Percentiles rank a stretch among this genome's conserved stretches.
Evolutionary conservation across 2,888 invertebrate genomes (phyloP).

Genomic region (Drosophila subsilvestris): DNA sequence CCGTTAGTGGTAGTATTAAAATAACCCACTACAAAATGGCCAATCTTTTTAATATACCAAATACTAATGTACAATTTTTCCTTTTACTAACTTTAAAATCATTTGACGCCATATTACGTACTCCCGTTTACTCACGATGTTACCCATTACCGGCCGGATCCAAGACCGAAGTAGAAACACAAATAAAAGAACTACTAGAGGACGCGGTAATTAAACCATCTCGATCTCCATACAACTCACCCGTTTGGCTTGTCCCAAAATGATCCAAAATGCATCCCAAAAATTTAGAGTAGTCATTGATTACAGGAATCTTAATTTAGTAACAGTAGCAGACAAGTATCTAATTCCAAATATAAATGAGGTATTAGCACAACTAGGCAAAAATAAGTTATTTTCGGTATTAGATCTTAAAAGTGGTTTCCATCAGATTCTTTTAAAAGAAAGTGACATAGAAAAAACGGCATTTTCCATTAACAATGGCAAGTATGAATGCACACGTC

Average conservation of each 20-base stretch:
- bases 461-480: not conserved
- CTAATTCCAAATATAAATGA: too few species aligned
- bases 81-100: constrained; percentile 3
- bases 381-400: not conserved
- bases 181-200: not conserved
- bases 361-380: not conserved
- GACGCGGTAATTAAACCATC: constrained; percentile 3
- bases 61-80: constrained; percentile 8
- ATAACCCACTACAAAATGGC: constrained; percentile 12
- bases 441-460: constrained; percentile 4
- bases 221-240: not conserved
- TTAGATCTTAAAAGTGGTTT: not conserved
- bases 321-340: not conserved
- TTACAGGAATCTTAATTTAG: not conserved
- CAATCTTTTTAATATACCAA: constrained; percentile 3
- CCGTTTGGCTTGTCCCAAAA: not conserved
- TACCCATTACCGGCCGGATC: too few species aligned
- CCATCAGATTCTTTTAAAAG: not conserved
- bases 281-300: not conserved
- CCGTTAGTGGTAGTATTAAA: constrained; percentile 5
- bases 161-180: not conserved
- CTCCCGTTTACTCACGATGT: too few species aligned
- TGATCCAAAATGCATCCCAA: not conserved
- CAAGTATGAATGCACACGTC: constrained; percentile 2
- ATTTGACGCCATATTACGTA: constrained; percentile 1